Base-by-base conservation (phyloP, 2,888 invertebrate genomes). In the Lumbricus terrestris region DNA sequence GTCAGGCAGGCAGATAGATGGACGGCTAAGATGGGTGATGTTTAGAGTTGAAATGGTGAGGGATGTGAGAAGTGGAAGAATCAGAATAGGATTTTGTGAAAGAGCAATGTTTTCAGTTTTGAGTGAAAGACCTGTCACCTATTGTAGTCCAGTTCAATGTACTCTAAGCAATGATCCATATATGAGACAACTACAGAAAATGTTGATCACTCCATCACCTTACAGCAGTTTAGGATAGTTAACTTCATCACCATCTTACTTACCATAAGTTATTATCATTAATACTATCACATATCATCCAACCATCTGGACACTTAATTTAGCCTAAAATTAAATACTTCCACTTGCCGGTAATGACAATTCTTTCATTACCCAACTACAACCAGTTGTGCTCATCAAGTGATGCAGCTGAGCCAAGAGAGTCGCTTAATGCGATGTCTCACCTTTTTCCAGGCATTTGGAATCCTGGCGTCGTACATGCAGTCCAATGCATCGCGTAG, bases 401-500 rank as follows among this genome's bases (percentile, higher is more conserved):
- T 69, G n/a, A 69, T n/a, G 29, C 69, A n/a, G 6, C 69, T n/a
- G 69, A 69, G 69, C 69, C n/a, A 69, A 69, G 1, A 69, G 29
- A 69, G 69, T 69, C 29, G 23, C 69, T n/a, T 54, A 54, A 54
- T 1, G 54, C 54, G n/a, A 6, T 6, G 1, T n/a, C 29, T 69
- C 93, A 97, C 97, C 96, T 97, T 98, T 93, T 97, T 96, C 98
- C 99, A 99, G 91, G 96, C 96, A 91, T 97, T 97, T 0, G 99
- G 99, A 92, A 99, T 97, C 91, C 98, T 96, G 3, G 98, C 98
- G 94, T 99, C 98, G 94, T 98, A 98, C 98, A 99, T 98, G 29
- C 98, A 97, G 94, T 99, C 98, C 69, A 99, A 95, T 0, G 98
- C 97, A 93, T 97, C 97, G 91, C 97, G 96, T 47, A 99, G 96